phyloP scores from a whole-genome alignment of 2,113 vertebrate genomes.

The Felis chaus region DNA sequence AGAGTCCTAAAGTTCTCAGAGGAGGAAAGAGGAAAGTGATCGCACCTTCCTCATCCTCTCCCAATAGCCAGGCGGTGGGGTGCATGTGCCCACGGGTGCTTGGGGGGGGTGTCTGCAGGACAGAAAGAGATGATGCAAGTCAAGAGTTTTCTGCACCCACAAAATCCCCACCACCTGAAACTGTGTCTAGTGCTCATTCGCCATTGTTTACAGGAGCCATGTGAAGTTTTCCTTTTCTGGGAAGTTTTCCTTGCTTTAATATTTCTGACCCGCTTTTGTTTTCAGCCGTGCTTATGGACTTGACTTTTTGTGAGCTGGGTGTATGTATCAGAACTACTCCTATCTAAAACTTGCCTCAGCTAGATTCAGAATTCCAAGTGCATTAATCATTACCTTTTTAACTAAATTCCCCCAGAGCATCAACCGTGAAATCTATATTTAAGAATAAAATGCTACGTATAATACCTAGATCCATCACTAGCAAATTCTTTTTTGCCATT shows the following conservation, averaged over 20 bases:
- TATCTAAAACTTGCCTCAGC: not conserved
- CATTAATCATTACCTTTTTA: not conserved
- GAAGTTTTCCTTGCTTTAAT: not conserved
- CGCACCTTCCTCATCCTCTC: too few relatives aligned
- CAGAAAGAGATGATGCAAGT: not conserved
- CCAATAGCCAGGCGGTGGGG: too few relatives aligned
- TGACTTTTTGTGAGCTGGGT: not conserved
- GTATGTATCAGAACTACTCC: not conserved
- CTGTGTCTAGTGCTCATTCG: not conserved
- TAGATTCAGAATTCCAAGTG: not conserved
- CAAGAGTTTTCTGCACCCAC: not conserved
- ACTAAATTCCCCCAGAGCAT: not conserved
- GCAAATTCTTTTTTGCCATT: not conserved
- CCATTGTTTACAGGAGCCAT: not conserved
- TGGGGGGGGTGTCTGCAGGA: not conserved
- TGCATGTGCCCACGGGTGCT: fast-evolving
- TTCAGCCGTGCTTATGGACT: not conserved
- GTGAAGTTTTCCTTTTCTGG: not conserved
- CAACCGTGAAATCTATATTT: not conserved
- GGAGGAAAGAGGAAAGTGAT: not conserved
- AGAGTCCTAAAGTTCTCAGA: not conserved
- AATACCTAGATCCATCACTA: not conserved
- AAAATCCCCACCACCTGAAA: not conserved
- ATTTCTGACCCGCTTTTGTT: not conserved
- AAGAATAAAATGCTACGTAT: not conserved